Base-by-base conservation (phyloP, 2,888 invertebrate species). In the Tetranychus truncatus region DNA sequence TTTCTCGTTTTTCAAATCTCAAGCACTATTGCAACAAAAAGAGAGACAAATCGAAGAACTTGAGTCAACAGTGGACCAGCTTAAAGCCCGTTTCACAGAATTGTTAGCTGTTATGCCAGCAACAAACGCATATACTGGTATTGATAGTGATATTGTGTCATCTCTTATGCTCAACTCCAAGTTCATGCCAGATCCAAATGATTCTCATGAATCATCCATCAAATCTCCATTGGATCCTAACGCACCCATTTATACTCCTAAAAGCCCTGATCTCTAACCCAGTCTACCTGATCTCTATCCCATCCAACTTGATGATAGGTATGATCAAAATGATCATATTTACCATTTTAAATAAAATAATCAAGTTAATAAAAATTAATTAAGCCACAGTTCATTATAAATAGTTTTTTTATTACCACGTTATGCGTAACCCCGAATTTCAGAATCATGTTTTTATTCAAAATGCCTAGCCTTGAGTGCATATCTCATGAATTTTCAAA, bases 21-120 rank as follows among this genome's bases (percentile, higher is more conserved):
- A 18, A 72, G 95, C 86, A 84, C 83, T 89, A 81, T 88, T 92
- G 82, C 87, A 89, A 80, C 87, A 88, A 79, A 91, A 91, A 84
- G 94, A 95, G 80, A 91, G 91, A 81, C 94, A 95, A 84, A 89
- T 95, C 79, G 90, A 90, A 80, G 91, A 92, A 82, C 86, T 95
- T 11, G 34, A 20, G 9, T 20, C 69, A 69, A 24, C 21, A 18
- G 69, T 69, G 69, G 11, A 18, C 34, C 69, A 69, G 69, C 69
- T 69, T 69, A 69, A 69, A 24, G 11, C 69, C 11, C 69, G 69
- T 20, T 24, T 69, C 34, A 24, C 69, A 11, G 69, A 69, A 24
- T 20, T 69, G 69, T 24, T 69, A 24, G 69, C 69, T 8, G 34
- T 69, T 69, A 34, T 72, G 72, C 73, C 73, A 20, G 20, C 55